A percentile compares a stretch with the other conserved stretches of the same genome.
These are phyloP conservation scores for Platerodrilus igneus DNA, from an alignment of 2,888 invertebrate species.

Conservation along the genomic window DNA sequence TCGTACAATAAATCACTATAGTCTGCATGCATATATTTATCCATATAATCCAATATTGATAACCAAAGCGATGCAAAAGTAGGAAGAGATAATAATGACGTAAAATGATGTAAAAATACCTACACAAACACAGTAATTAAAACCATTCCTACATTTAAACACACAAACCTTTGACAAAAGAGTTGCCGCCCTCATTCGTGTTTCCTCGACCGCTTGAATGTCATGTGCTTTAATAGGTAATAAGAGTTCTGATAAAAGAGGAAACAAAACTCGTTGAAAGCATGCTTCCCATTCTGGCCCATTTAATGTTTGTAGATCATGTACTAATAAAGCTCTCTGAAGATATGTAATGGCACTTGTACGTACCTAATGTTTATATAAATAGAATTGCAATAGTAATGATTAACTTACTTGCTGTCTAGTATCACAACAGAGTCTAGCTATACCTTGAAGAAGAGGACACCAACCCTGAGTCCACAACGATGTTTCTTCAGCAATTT, in stretches of 20 bases:
- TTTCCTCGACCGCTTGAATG: slow-evolving; percentile 70
- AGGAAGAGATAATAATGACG: slow-evolving; percentile 74
- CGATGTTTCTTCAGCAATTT: slow-evolving; percentile 54
- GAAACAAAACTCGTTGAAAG: slow-evolving; percentile 90
- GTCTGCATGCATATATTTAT: slow-evolving; percentile 86
- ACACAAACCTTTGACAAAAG: slow-evolving; percentile 71
- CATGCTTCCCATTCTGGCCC: slow-evolving; percentile 94
- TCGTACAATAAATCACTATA: slow-evolving; percentile 84
- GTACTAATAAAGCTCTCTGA: slow-evolving; percentile 88
- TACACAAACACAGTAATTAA: slow-evolving; percentile 35
- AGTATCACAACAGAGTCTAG: slow-evolving; percentile 88
- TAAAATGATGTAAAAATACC: slow-evolving; percentile 92
- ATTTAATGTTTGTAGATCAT: slow-evolving; percentile 81
- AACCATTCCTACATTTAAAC: slow-evolving; percentile 3
- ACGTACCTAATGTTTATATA: slow-evolving; percentile 65
- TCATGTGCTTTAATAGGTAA: slow-evolving; percentile 57
- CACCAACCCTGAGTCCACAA: slow-evolving; percentile 96
- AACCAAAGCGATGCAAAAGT: slow-evolving; percentile 89
- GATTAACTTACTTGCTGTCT: slow-evolving; percentile 62
- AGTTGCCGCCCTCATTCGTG: slow-evolving; percentile 82
- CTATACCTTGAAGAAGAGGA: slow-evolving; percentile 93
- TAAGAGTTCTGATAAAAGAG: slow-evolving; percentile 76
- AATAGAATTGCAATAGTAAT: not conserved
- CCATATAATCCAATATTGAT: slow-evolving; percentile 86
- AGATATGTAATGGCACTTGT: slow-evolving; percentile 90